These are phyloP conservation scores for Cinclus cinclus DNA, from an alignment of 2,113 vertebrate genomes.

Conservation along the genomic window DNA sequence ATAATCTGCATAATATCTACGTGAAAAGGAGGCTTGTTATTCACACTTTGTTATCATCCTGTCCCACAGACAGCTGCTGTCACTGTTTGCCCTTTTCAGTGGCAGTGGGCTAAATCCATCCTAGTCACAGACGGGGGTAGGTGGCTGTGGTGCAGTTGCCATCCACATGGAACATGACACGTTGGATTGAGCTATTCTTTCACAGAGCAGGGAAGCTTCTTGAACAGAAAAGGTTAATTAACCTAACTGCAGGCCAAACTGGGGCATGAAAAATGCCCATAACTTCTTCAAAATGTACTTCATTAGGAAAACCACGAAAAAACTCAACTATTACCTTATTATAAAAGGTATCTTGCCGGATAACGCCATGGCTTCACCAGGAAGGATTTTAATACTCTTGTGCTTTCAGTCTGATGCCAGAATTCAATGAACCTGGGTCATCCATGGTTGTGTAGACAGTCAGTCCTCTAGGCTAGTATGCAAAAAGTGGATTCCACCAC, in stretches of 20 bases:
- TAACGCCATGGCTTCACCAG: fast-evolving
- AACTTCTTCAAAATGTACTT: neutral
- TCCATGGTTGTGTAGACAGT: neutral
- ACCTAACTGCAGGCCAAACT: neutral
- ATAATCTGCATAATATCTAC: conserved; percentile 56
- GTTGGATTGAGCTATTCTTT: neutral
- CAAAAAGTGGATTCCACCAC: neutral
- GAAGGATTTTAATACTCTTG: neutral
- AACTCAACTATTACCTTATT: neutral
- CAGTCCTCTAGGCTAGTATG: neutral
- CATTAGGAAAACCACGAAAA: neutral
- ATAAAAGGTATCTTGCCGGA: neutral
- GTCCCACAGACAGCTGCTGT: conserved; percentile 55
- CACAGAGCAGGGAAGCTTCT: neutral
- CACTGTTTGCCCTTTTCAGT: conserved; percentile 64
- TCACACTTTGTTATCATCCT: conserved; percentile 55
- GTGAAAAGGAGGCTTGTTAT: conserved; percentile 44
- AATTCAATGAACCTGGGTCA: neutral
- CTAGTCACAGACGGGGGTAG: neutral
- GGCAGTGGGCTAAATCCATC: conserved; percentile 48
- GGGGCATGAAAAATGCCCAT: neutral
- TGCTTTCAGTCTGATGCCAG: neutral
- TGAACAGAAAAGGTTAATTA: neutral
- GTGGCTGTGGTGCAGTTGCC: neutral
- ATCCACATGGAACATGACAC: neutral